These are phyloP conservation scores for Drosophila punjabiensis DNA, from an alignment of 1,140 invertebrate genomes.

Conservation along the genomic window DNA sequence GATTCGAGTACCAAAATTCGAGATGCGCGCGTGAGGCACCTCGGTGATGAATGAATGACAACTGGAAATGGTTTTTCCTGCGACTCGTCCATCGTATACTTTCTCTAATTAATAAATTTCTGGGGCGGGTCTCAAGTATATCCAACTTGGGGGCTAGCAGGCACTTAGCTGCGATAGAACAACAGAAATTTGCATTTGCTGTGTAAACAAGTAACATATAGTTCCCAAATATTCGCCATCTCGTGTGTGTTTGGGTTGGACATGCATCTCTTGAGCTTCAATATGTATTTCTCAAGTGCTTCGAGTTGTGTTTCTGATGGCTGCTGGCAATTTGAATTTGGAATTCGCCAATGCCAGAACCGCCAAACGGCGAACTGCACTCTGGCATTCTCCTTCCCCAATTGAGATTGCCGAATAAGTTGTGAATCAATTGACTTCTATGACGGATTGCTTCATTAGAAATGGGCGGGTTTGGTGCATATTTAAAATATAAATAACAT, in stretches of 20 bases:
- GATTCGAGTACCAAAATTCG: conserved; percentile 29
- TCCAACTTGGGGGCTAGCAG: conserved; percentile 1
- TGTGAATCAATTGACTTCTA: conserved; percentile 24
- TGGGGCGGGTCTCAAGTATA: neutral
- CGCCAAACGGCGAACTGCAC: conserved; percentile 36
- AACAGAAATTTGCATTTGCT: conserved; percentile 29
- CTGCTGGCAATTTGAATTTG: conserved; percentile 53
- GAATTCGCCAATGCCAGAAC: conserved; percentile 33
- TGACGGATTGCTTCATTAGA: conserved; percentile 12
- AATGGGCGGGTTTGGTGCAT: neutral
- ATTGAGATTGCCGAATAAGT: conserved; percentile 26
- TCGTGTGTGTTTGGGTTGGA: conserved; percentile 7
- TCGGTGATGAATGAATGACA: conserved; percentile 75
- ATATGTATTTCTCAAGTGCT: conserved; percentile 32
- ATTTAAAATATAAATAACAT: neutral
- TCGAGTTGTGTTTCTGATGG: conserved; percentile 40
- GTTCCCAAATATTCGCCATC: conserved; percentile 7
- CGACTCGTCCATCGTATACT: conserved; percentile 9
- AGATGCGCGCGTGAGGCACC: conserved; percentile 12
- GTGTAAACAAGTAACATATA: conserved; percentile 40
- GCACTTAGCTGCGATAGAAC: conserved; percentile 20
- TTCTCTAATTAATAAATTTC: conserved; percentile 41
- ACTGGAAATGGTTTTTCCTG: conserved; percentile 59
- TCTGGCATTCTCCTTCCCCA: conserved; percentile 7
- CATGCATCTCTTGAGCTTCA: conserved; percentile 26